Base-by-base conservation (phyloP, 2,888 invertebrate genomes). In the Euclidia mi region DNA sequence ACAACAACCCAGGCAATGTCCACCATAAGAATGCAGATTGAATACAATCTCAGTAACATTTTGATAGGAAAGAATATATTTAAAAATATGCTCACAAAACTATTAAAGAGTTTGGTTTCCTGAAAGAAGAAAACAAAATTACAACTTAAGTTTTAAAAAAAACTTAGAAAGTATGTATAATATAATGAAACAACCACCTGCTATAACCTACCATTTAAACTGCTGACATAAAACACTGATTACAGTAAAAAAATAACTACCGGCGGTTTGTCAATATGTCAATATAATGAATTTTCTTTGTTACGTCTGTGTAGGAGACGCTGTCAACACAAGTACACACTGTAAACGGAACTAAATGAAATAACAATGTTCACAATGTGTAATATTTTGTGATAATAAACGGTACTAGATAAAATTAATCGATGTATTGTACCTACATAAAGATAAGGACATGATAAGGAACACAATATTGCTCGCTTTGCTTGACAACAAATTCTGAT, bases 11-110 rank as follows among this genome's bases (percentile, higher is more conserved):
- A 95, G 9, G 86, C 70, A 10, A 96, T 84, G 70, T 96, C 96
- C 37, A 95, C 79, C 72, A 94, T 84, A 50, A 96, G 75, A 41
- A 96, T 94, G 48, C 94, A 85, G 17, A 95, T 70, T 7, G 96
- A 95, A 81, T 96, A 96, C 0, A 93, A 53, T 71, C 89, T 88
- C 3, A 96, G 74, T 59, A 96, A 75, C 95, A 96, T 95, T 69
- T 88, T 92, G 46, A 95, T 79, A 12, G 94, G 94, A 56, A 92
- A 90, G 81, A 94, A 85, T 32, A 93, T 76, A 67, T 88, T 87
- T 25, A 92, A 52, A 3, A 89, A 40, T 37, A 81, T 65, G 56
- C 83, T 82, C n/a, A 88, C 63, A 1, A 87, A 50, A 14, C 64
- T 79, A 48, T 81, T 85, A 10, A 79, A 37, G 3, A 71, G 47